A percentile compares a stretch with the other conserved stretches of the same genome.
Conservation (phyloP, 2,113 vertebrate genomes). For the Gallinago undulata region DNA sequence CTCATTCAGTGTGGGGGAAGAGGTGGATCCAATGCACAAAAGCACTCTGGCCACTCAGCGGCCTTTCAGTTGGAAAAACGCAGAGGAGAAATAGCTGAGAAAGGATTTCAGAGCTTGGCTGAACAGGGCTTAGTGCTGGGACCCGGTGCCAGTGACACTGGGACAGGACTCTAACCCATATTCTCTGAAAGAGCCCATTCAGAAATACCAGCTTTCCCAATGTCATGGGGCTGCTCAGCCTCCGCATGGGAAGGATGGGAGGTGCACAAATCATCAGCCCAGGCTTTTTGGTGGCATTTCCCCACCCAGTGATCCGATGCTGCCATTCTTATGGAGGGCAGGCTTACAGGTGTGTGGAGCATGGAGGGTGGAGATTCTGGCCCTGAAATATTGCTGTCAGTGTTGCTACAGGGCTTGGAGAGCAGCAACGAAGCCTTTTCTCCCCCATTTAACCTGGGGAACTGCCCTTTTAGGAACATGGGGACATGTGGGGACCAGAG, state of each 20-base stretch:
- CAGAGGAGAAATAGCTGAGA: background rate
- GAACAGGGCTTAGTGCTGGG: background rate
- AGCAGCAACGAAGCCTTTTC: background rate
- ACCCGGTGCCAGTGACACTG: accelerated
- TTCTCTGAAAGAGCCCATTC: background rate
- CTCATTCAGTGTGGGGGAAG: background rate
- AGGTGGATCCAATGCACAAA: background rate
- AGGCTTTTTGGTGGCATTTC: background rate
- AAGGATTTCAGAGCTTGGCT: background rate
- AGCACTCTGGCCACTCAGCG: background rate
- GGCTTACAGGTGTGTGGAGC: background rate
- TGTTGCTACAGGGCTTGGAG: background rate
- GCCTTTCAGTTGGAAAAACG: background rate
- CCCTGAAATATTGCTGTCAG: background rate
- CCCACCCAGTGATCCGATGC: too few species aligned
- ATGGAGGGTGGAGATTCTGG: accelerated
- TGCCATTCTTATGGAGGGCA: accelerated
- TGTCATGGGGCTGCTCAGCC: accelerated
- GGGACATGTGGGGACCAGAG: accelerated
- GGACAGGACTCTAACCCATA: background rate
- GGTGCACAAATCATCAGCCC: background rate
- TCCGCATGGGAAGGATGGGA: background rate
- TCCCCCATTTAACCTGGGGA: background rate
- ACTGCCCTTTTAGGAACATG: background rate
- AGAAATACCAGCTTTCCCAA: background rate